phyloP scores from a whole-genome alignment of 2,113 vertebrate genomes.

The Megaptera novaeangliae region DNA sequence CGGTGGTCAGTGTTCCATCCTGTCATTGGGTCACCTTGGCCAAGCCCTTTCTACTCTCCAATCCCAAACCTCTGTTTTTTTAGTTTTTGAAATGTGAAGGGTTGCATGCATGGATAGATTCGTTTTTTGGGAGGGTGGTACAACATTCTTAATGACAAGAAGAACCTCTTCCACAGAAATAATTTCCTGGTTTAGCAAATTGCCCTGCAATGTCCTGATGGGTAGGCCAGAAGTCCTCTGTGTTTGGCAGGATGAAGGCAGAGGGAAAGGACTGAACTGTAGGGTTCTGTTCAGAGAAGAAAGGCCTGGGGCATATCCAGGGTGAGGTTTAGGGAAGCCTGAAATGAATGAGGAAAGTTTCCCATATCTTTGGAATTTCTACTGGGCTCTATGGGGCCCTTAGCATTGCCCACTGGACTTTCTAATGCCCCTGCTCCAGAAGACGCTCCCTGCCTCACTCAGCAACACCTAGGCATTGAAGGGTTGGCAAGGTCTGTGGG shows the following conservation, averaged over 20 bases:
- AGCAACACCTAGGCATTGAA: neutral
- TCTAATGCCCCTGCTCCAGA: neutral
- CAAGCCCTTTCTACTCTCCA: neutral
- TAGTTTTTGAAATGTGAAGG: neutral
- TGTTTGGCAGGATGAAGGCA: neutral
- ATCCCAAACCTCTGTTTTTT: neutral
- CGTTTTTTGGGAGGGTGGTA: neutral
- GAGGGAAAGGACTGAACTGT: neutral
- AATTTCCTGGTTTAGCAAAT: neutral
- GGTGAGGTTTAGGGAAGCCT: neutral
- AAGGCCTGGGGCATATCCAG: neutral
- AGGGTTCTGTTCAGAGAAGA: neutral
- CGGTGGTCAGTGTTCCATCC: neutral
- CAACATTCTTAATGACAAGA: neutral
- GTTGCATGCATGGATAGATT: neutral
- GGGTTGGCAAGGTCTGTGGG: neutral
- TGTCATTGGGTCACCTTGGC: neutral
- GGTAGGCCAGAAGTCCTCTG: neutral
- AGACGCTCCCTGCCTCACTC: neutral
- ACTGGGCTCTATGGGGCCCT: neutral
- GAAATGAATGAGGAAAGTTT: neutral
- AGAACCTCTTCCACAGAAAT: neutral
- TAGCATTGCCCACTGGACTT: neutral
- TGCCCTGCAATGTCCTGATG: neutral
- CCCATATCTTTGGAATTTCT: constrained; percentile 1